These are phyloP conservation scores for Acrobasis repandana DNA, from an alignment of 2,888 invertebrate genomes.

Conservation along the genomic window DNA sequence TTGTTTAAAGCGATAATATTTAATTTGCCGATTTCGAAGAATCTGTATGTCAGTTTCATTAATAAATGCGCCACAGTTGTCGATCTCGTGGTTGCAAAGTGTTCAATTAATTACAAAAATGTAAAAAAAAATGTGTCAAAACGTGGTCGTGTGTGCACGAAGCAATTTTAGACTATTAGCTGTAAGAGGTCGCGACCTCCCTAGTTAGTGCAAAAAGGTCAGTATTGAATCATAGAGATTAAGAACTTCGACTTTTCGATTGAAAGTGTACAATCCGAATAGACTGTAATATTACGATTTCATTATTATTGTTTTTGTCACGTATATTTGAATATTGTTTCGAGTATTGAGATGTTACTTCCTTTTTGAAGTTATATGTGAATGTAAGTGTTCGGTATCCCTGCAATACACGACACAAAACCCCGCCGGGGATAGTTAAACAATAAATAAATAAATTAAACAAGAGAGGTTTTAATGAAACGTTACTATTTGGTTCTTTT, in stretches of 20 bases:
- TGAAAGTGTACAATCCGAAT: slow-evolving; percentile 77
- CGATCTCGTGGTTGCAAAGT: slow-evolving; percentile 39
- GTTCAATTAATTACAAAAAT: slow-evolving; percentile 43
- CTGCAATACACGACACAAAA: slow-evolving; percentile 66
- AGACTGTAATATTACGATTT: slow-evolving; percentile 73
- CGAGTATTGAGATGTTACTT: slow-evolving; percentile 70
- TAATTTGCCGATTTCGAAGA: slow-evolving; percentile 15
- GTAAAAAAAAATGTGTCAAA: slow-evolving; percentile 33
- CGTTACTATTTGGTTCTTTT: slow-evolving; percentile 33
- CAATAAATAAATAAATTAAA: slow-evolving; percentile 69
- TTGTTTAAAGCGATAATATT: slow-evolving; percentile 15
- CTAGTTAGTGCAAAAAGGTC: slow-evolving; percentile 69
- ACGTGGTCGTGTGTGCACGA: slow-evolving; percentile 52
- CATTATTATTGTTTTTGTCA: slow-evolving; percentile 46
- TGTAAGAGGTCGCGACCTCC: slow-evolving; percentile 48
- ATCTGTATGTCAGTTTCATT: slow-evolving; percentile 11
- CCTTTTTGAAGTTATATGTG: slow-evolving; percentile 77
- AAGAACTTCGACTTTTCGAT: slow-evolving; percentile 74
- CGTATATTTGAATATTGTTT: slow-evolving; percentile 55
- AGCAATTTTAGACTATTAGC: slow-evolving; percentile 65
- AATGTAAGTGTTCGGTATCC: slow-evolving; percentile 66
- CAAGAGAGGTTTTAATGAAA: slow-evolving; percentile 31
- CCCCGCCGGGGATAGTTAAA: slow-evolving; percentile 70
- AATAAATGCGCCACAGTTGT: slow-evolving; percentile 25
- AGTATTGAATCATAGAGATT: slow-evolving; percentile 48